phyloP scores from a whole-genome alignment of 2,888 invertebrate species.

The Prosopocoilus inquinatus region DNA sequence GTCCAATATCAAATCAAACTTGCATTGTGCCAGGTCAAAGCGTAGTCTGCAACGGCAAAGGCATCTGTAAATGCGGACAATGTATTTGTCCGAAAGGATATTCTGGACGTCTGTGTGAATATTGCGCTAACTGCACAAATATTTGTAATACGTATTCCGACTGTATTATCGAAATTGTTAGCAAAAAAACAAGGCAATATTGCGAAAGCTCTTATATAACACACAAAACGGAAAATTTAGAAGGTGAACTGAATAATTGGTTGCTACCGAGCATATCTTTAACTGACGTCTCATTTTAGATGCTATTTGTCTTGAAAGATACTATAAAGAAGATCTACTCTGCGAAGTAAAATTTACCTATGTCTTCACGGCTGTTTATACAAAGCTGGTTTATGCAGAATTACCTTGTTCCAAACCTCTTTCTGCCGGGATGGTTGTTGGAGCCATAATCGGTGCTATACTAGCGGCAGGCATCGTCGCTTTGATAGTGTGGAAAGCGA shows the following conservation, averaged over 20 bases:
- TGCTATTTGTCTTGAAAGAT: constrained; percentile 13
- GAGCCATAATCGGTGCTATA: constrained; percentile 27
- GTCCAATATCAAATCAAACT: constrained; percentile 51
- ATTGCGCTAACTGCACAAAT: constrained; percentile 54
- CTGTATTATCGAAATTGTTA: constrained; percentile 38
- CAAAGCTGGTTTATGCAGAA: constrained; percentile 15
- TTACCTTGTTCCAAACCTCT: constrained; percentile 34
- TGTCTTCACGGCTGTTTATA: constrained; percentile 13
- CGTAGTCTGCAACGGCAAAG: constrained; percentile 68
- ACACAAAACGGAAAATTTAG: constrained; percentile 8
- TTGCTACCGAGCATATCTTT: neutral
- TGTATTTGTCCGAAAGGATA: constrained; percentile 42
- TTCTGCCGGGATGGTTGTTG: constrained; percentile 30
- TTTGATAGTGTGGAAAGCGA: constrained; percentile 37
- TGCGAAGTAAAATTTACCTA: constrained; percentile 27
- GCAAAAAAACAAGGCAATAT: constrained; percentile 14
- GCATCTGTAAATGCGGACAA: constrained; percentile 72
- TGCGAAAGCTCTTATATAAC: constrained; percentile 18
- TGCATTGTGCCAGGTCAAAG: constrained; percentile 56
- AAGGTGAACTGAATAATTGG: constrained; percentile 13
- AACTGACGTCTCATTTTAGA: neutral
- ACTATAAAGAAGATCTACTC: constrained; percentile 14
- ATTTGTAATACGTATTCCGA: constrained; percentile 55
- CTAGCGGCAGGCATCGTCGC: constrained; percentile 31
- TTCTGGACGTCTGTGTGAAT: constrained; percentile 56